Evolutionary conservation across 2,888 invertebrate species (phyloP).

Genomic region (Hemicrepidius hirtus): DNA sequence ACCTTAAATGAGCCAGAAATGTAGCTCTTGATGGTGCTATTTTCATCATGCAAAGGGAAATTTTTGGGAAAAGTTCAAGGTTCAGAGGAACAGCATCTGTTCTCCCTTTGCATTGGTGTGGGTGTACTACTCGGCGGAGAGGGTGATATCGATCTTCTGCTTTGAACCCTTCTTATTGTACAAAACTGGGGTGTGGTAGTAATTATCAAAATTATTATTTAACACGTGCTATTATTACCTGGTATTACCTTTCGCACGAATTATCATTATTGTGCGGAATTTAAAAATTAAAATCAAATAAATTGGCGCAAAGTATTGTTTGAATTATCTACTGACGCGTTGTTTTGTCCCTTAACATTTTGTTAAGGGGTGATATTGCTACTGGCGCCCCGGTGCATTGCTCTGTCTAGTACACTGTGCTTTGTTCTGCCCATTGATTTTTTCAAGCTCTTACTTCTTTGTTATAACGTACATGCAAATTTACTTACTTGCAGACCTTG

Average conservation of each 20-base stretch:
- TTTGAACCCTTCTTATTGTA: slow-evolving; percentile 12
- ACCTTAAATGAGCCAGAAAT: slow-evolving; percentile 7
- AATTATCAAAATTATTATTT: not conserved
- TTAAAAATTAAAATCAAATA: no score
- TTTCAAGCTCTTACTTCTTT: slow-evolving; percentile 17
- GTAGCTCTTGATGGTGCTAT: slow-evolving; percentile 1
- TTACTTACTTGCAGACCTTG: slow-evolving; percentile 46
- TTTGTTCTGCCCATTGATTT: slow-evolving; percentile 46
- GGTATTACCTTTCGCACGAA: no score
- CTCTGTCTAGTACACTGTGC: slow-evolving; percentile 32
- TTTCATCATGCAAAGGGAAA: slow-evolving; percentile 23
- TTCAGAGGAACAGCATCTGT: slow-evolving; percentile 21
- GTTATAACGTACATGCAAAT: slow-evolving; percentile 44
- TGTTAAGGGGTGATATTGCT: slow-evolving; percentile 7
- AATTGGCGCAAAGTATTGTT: no score
- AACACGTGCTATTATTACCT: no score
- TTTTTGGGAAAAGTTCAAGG: slow-evolving; percentile 40
- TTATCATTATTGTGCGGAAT: no score
- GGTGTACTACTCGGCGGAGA: not conserved
- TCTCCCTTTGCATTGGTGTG: slow-evolving; percentile 9
- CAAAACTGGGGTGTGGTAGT: slow-evolving; percentile 2
- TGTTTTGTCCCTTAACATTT: not conserved
- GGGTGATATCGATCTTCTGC: slow-evolving; percentile 33
- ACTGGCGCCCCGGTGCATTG: slow-evolving; percentile 29
- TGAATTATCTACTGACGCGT: not conserved